Conservation (phyloP, 2,888 invertebrate species). For the Drosophila buzzatii region DNA sequence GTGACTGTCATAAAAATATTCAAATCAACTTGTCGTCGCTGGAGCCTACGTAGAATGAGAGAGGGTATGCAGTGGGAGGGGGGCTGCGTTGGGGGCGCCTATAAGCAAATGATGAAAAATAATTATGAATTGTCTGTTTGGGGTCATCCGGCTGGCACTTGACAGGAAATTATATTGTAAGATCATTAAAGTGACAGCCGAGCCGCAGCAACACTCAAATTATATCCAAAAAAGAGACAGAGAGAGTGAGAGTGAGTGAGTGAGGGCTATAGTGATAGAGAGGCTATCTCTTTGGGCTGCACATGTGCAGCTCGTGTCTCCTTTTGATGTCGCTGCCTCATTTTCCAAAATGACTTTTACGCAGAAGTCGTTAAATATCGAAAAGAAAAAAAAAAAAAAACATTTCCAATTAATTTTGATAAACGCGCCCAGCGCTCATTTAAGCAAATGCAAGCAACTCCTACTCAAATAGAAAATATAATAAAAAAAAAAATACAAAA, state of each 20-base stretch:
- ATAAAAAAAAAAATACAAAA: neutral
- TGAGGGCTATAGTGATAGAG: no score
- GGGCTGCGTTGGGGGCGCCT: constrained; percentile 28
- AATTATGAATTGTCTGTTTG: constrained; percentile 71
- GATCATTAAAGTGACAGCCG: constrained; percentile 66
- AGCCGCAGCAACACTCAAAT: constrained; percentile 22
- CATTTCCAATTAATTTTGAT: constrained; percentile 77
- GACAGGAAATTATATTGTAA: constrained; percentile 79
- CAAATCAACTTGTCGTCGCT: constrained; percentile 71
- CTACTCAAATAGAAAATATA: constrained; percentile 8
- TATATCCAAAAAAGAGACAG: constrained; percentile 5
- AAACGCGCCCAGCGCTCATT: constrained; percentile 57
- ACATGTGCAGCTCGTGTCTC: constrained; percentile 64
- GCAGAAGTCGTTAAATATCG: constrained; percentile 77
- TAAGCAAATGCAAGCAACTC: constrained; percentile 34
- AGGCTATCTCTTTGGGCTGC: constrained; percentile 44
- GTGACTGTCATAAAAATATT: constrained; percentile 74
- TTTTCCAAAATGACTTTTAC: constrained; percentile 71
- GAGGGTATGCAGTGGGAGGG: neutral
- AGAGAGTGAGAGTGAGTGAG: no score
- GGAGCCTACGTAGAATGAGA: neutral
- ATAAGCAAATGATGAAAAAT: constrained; percentile 69
- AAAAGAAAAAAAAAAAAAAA: no score
- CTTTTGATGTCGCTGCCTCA: constrained; percentile 61
- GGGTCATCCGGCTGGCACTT: constrained; percentile 51